A percentile compares a stretch with the other conserved stretches of the same genome.
These are phyloP conservation scores for Dendroctonus ponderosae DNA, from an alignment of 1,140 invertebrate genomes.

Conservation along the genomic window DNA sequence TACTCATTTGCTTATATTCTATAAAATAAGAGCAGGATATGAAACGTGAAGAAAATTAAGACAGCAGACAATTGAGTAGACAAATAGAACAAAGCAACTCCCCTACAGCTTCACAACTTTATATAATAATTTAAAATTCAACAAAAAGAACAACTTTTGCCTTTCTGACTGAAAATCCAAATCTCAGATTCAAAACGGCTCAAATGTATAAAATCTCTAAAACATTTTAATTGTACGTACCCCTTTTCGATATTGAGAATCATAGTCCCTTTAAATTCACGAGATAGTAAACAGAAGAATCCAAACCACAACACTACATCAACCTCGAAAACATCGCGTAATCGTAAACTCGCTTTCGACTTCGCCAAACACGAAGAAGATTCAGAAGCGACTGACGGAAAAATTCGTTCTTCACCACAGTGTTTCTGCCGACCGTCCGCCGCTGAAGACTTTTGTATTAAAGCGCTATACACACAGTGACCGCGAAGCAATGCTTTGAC, in stretches of 20 bases:
- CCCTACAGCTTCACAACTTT: not conserved
- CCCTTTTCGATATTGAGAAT: slow-evolving; percentile 25
- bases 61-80: too few species aligned
- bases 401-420: slow-evolving; percentile 9
- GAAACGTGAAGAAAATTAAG: too few species aligned
- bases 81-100: too few species aligned
- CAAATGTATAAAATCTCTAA: not conserved
- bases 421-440: slow-evolving; percentile 3
- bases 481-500: too few species aligned
- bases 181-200: not conserved
- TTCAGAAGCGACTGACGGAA: slow-evolving; percentile 27
- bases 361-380: slow-evolving; percentile 19
- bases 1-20: too few species aligned
- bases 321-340: slow-evolving; percentile 12
- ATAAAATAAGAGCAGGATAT: too few species aligned
- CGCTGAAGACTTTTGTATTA: not conserved
- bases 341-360: not conserved
- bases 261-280: slow-evolving; percentile 8
- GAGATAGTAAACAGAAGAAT: not conserved
- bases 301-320: slow-evolving; percentile 1
- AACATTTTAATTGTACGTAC: not conserved
- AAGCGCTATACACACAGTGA: too few species aligned
- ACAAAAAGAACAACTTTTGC: not conserved
- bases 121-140: not conserved
- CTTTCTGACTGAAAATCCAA: too few species aligned